Percentiles rank a stretch among this genome's conserved stretches.
These are phyloP conservation scores for Lepus americanus DNA, from an alignment of 2,113 vertebrate genomes.

Conservation along the genomic window DNA sequence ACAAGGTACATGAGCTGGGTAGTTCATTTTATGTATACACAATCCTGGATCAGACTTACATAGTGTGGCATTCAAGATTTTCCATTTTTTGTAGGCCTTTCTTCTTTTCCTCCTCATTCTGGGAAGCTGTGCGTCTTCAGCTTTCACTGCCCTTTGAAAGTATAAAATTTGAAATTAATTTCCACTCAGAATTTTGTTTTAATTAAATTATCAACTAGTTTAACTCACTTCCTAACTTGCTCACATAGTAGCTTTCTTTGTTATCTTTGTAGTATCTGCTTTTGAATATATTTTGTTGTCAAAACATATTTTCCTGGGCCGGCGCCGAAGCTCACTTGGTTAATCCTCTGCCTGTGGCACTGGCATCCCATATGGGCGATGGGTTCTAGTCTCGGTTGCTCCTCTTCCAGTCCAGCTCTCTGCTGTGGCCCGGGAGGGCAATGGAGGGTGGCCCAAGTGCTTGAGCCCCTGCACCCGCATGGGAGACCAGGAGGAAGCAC, in stretches of 20 bases:
- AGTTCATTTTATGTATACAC: constrained; percentile 4
- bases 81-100: constrained; percentile 90
- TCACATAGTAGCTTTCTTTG: background rate
- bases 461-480: too few species aligned
- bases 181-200: constrained; percentile 44
- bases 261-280: background rate
- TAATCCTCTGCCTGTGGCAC: too few species aligned
- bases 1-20: background rate
- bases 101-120: constrained; percentile 93
- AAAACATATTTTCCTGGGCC: background rate
- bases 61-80: constrained; percentile 90
- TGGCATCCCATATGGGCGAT: too few species aligned
- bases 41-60: constrained; percentile 88
- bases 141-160: constrained; percentile 76
- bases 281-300: background rate
- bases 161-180: constrained; percentile 76
- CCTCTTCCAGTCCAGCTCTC: too few species aligned
- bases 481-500: too few species aligned
- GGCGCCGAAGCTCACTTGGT: too few species aligned
- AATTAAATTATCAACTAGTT: constrained; percentile 16
- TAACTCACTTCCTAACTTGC: background rate
- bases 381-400: too few species aligned
- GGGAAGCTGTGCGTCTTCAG: constrained; percentile 67
- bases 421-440: too few species aligned
- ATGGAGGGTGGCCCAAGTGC: too few species aligned